Evolutionary conservation across 2,797 vertebrate genomes (phyloP).

Genomic region (Halcyon smyrnensis): DNA sequence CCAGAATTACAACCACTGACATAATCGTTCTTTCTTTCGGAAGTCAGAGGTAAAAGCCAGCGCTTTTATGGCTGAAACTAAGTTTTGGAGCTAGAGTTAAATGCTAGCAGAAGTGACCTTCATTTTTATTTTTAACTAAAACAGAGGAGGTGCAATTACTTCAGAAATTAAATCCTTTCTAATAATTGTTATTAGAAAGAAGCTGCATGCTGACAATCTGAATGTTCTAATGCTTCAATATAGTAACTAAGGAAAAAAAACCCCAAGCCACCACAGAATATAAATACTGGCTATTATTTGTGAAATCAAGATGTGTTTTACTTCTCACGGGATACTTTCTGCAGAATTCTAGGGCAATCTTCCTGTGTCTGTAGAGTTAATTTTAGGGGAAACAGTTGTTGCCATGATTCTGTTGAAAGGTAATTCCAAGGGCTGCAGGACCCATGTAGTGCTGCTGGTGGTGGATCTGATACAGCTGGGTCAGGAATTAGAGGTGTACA

Average conservation of each 20-base stretch:
- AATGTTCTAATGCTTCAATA: neutral
- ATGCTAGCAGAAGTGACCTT: neutral
- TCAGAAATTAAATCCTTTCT: neutral
- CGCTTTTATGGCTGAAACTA: neutral
- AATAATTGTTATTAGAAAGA: neutral
- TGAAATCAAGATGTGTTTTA: neutral
- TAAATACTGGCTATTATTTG: neutral
- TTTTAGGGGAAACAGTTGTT: neutral
- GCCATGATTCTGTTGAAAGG: fast-evolving
- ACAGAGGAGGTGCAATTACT: neutral
- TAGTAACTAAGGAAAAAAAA: neutral
- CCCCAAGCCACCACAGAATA: fast-evolving
- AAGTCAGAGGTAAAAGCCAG: neutral
- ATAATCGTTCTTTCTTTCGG: neutral
- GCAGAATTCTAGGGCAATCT: neutral
- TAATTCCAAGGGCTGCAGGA: neutral
- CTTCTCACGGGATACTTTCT: neutral
- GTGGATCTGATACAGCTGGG: neutral
- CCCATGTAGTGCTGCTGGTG: fast-evolving
- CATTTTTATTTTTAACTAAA: neutral
- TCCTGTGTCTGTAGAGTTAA: neutral
- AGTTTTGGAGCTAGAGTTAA: neutral
- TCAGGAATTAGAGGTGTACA: neutral
- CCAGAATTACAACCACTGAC: neutral
- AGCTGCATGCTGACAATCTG: neutral